Conservation (phyloP, 2,888 invertebrate genomes). For the Papilio elwesi region DNA sequence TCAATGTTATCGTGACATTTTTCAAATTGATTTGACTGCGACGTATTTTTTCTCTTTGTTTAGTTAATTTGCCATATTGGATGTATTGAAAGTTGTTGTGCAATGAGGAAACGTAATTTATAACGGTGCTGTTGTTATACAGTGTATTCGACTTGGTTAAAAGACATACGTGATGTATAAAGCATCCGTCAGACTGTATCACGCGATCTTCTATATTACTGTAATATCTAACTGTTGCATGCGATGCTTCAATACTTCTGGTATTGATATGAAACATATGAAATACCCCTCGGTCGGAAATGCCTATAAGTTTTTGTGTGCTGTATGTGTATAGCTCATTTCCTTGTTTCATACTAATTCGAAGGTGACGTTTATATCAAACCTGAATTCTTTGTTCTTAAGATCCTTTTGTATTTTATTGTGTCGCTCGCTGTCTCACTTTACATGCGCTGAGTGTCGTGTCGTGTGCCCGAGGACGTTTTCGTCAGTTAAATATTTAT, state of each 20-base stretch:
- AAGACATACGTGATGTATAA: slow-evolving; percentile 49
- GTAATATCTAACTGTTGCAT: slow-evolving; percentile 71
- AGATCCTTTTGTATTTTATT: slow-evolving; percentile 33
- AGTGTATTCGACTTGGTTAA: slow-evolving; percentile 35
- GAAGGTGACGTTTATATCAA: slow-evolving; percentile 38
- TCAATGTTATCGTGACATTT: slow-evolving; percentile 32
- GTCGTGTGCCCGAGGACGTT: slow-evolving; percentile 39
- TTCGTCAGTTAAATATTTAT: neutral
- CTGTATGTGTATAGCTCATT: slow-evolving; percentile 11
- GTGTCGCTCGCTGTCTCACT: slow-evolving; percentile 46
- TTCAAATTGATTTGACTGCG: slow-evolving; percentile 14
- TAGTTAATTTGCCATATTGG: slow-evolving; percentile 10
- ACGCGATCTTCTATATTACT: slow-evolving; percentile 64
- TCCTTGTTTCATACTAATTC: slow-evolving; percentile 29
- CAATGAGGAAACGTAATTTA: slow-evolving; percentile 52
- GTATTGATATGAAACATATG: slow-evolving; percentile 44
- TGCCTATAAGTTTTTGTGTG: neutral
- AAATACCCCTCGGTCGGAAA: too few species aligned
- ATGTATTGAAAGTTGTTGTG: slow-evolving; percentile 47
- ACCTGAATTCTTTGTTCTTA: slow-evolving; percentile 37
- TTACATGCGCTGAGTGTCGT: slow-evolving; percentile 53
- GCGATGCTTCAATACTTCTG: slow-evolving; percentile 56
- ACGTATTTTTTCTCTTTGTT: neutral
- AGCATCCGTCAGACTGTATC: slow-evolving; percentile 58
- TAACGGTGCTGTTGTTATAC: slow-evolving; percentile 40